Base-by-base conservation (phyloP, 2,113 vertebrate species). In the Hemiprocne comata region DNA sequence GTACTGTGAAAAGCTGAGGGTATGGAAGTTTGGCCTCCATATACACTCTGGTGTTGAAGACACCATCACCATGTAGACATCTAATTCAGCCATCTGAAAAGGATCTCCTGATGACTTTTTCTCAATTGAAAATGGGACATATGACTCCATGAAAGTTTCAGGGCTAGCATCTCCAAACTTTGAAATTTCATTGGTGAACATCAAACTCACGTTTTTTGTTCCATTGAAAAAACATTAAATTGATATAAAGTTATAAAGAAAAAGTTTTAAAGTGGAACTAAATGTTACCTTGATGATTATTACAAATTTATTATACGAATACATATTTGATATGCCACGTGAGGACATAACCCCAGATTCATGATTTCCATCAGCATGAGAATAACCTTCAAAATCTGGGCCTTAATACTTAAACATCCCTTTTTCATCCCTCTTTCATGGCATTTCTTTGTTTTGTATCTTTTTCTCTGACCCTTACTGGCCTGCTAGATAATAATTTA, bases 241-340 rank as follows among this genome's bases (percentile, higher is more conserved):
- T 15, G 3, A 6, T n/a, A 29, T 26, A 40, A 54, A 91, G 40
- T 2, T 34, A 57, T 13, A 5, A 1, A 11, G 19, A 23, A 31
- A n/a, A 2, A 1, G 3, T 2, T 55, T 58, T 58, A 2, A 50
- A 33, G 9, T 50, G 1, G 15, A 85, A 57, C 19, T 15, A 42
- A 31, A 75, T 46, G 3, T 5, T 58, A 8, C 33, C 7, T 36
- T 26, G 38, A 40, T n/a, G 3, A 25, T n/a, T 82, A 44, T 9
- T 46, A 29, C 5, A 15, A 17, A 31, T 73, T 38, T 58, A 17
- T 20, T 24, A 2, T 17, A 17, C 18, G 13, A 48, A 60, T 18
- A 7, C 2, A 6, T 42, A 42, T 6, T 13, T 23, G 48, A 29
- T 34, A 1, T 0, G 0, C 9, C 33, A 38, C 29, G 28, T 17